A percentile compares a stretch with the other conserved stretches of the same genome.
These are phyloP conservation scores for Dicyrtoma fusca DNA, from an alignment of 2,888 invertebrate genomes.

Conservation along the genomic window DNA sequence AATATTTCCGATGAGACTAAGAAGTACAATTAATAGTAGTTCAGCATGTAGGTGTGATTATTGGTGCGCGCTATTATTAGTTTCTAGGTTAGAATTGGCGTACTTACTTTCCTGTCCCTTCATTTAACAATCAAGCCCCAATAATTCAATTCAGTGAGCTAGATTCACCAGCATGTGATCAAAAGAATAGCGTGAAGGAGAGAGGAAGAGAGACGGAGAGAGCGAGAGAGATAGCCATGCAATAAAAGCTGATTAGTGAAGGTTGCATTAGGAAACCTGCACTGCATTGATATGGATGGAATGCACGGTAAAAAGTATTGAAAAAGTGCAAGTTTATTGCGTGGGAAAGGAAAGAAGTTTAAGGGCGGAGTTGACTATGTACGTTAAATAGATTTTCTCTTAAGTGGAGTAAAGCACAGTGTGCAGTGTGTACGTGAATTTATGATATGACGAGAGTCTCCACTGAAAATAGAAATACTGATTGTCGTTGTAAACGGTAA, in stretches of 20 bases:
- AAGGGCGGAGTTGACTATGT: background rate
- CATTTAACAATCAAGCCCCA: too few relatives aligned
- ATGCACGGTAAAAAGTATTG: conserved; percentile 12
- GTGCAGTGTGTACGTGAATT: background rate
- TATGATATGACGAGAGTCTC: background rate
- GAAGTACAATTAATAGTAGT: too few relatives aligned
- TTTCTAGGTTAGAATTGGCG: too few relatives aligned
- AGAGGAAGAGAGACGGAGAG: background rate
- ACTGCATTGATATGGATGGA: background rate
- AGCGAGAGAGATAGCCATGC: background rate
- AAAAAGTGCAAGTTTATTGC: conserved; percentile 42
- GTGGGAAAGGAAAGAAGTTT: conserved; percentile 32
- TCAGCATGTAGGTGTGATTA: too few relatives aligned
- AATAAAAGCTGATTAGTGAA: background rate
- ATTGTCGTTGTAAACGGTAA: conserved; percentile 21
- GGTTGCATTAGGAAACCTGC: too few relatives aligned
- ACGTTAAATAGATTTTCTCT: background rate
- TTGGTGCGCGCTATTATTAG: too few relatives aligned
- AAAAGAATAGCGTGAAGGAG: background rate
- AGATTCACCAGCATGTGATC: background rate
- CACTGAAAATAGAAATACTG: conserved; percentile 1
- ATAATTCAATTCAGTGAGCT: too few relatives aligned
- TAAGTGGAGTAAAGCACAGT: background rate
- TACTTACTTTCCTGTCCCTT: too few relatives aligned
- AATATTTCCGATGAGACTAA: too few relatives aligned